Conservation (phyloP, 2,888 invertebrate species). For the Tipula vernalis region DNA sequence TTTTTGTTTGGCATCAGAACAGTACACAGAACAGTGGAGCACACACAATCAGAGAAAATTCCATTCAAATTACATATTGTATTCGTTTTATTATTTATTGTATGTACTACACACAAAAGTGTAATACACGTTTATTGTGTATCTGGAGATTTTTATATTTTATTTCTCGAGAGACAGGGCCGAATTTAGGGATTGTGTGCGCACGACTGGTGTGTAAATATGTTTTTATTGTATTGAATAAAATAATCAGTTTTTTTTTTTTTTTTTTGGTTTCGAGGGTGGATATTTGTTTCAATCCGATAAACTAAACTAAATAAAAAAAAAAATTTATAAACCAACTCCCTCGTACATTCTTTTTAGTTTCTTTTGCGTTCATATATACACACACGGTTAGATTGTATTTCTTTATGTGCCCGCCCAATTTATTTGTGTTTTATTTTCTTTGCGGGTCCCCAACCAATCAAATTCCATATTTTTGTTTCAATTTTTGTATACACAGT, state of each 20-base stretch:
- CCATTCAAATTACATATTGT: not conserved
- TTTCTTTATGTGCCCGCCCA: not conserved
- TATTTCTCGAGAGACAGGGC: not conserved
- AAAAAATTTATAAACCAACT: not conserved
- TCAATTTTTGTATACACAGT: not conserved
- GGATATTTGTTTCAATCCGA: not conserved
- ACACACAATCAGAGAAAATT: slow-evolving; percentile 4
- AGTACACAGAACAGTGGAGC: not conserved
- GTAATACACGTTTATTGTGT: not conserved
- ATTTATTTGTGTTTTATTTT: not conserved
- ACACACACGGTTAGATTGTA: not conserved
- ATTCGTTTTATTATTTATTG: not conserved
- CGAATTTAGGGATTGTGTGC: not conserved
- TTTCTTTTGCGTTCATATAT: not conserved
- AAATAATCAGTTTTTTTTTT: not conserved
- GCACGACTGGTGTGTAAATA: not conserved
- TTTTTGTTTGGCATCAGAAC: not conserved
- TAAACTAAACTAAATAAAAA: not conserved
- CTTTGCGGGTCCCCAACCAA: not conserved
- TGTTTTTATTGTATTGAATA: not conserved
- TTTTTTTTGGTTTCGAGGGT: not conserved
- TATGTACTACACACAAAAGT: not conserved
- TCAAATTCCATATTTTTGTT: not conserved
- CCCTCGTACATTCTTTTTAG: not conserved
- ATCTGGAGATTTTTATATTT: not conserved